Evolutionary conservation across 2,113 vertebrate species (phyloP).

Genomic region (Pitta sordida): DNA sequence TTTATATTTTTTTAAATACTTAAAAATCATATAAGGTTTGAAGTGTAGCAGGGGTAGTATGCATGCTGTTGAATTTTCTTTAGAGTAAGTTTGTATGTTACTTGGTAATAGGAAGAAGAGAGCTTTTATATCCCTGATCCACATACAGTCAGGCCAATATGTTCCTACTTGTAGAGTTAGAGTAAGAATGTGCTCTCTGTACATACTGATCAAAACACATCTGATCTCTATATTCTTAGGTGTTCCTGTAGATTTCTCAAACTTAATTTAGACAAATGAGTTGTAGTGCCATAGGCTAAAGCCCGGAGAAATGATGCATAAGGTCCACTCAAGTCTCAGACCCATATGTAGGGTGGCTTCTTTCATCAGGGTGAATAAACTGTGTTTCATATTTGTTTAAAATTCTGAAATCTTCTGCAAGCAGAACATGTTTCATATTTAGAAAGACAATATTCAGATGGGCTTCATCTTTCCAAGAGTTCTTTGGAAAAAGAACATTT

Average conservation of each 20-base stretch:
- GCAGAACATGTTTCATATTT: constrained; percentile 10
- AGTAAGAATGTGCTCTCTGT: background rate
- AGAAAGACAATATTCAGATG: background rate
- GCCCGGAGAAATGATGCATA: background rate
- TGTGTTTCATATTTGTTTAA: background rate
- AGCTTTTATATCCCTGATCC: background rate
- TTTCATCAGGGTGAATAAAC: background rate
- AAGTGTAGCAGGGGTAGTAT: background rate
- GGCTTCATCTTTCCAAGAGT: background rate
- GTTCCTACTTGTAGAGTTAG: background rate
- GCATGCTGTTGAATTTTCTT: background rate
- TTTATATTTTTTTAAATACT: background rate
- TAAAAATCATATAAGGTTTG: background rate
- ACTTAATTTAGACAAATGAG: background rate
- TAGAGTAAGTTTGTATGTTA: background rate
- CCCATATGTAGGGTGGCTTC: background rate
- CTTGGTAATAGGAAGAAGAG: background rate
- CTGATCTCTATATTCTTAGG: background rate
- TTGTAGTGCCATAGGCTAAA: background rate
- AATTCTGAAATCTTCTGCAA: constrained; percentile 3
- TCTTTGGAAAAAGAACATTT: background rate
- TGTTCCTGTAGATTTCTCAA: background rate
- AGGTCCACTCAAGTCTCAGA: background rate
- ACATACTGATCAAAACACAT: background rate
- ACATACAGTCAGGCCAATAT: background rate